Base-by-base conservation (phyloP, 2,113 vertebrate species). In the Pseudois nayaur region DNA sequence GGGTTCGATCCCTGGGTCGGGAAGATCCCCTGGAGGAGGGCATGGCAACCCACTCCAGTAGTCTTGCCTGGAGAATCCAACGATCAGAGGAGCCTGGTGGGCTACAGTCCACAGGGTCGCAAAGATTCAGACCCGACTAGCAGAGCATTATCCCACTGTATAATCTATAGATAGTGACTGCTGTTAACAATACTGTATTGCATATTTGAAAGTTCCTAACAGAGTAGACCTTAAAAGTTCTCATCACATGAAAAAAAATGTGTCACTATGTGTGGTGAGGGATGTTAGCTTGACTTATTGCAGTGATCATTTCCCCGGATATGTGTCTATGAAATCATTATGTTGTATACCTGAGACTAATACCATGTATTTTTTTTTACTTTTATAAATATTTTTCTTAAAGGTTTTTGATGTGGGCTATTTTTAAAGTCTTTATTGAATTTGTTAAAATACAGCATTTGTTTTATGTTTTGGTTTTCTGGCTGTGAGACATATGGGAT, bases 21-120 rank as follows among this genome's bases (percentile, higher is more conserved):
- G 17, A 67, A 67, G 33, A 67, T 67, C 4, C 17, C 33, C 16
- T 67, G 8, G 64, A 36, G 64, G 33, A n/a, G 64, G 33, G 33
- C 33, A 21, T 10, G 17, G 64, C 33, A 21, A n/a, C 64, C 17
- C 64, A 67, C 33, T 67, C 16, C 64, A 67, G 33, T 10, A n/a
- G 19, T 67, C 64, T n/a, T 67, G 33, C 31, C 8, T 67, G 64
- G 64, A n/a, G 33, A 67, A 36, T 67, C 33, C 64, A n/a, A 36
- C 21, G n/a, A 2, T 6, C 64, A 36, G 64, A 31, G n/a, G 13
- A 31, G 64, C 64, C 64, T 21, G 17, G 64, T 3, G 4, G 15
- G n/a, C 17, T 5, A 15, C 9, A 36, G 27, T 36, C 6, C 17
- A 36, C 1, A 0, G 4, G 1, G 0, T 71, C 4, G 0, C n/a